A percentile compares a stretch with the other conserved stretches of the same genome.
phyloP scores from a whole-genome alignment of 2,797 vertebrate species.

The Rhadinocentrus ornatus region DNA sequence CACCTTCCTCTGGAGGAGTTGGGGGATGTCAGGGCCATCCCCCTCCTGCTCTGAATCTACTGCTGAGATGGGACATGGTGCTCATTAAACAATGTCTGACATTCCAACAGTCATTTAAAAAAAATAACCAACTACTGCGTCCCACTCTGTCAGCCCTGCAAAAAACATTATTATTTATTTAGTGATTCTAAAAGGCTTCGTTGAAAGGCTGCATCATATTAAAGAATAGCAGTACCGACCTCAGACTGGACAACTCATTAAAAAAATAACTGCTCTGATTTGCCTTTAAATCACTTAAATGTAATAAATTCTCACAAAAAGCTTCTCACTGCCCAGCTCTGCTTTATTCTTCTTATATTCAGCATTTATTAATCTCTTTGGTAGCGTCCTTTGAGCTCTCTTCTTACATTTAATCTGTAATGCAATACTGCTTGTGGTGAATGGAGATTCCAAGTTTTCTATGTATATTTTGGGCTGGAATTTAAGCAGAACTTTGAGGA shows the following conservation, averaged over 20 bases:
- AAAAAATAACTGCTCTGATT: constrained; percentile 21
- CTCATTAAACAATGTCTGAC: constrained; percentile 72
- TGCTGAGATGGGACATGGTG: constrained; percentile 56
- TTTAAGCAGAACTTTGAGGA: constrained; percentile 20
- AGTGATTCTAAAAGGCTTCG: constrained; percentile 28
- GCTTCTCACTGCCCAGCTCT: constrained; percentile 26
- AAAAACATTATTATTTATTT: constrained; percentile 62
- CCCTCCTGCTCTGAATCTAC: constrained; percentile 35
- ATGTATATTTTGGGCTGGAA: constrained; percentile 20
- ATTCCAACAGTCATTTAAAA: constrained; percentile 72
- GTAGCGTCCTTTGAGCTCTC: constrained; percentile 1
- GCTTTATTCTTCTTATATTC: background rate
- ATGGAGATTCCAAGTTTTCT: constrained; percentile 12
- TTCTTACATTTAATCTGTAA: constrained; percentile 1
- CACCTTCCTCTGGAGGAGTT: constrained; percentile 49
- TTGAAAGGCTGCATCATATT: constrained; percentile 7
- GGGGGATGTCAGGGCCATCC: background rate
- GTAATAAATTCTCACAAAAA: constrained; percentile 46
- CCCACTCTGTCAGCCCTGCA: constrained; percentile 52
- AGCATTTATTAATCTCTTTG: constrained; percentile 12
- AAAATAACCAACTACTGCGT: constrained; percentile 63
- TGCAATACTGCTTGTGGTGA: constrained; percentile 1
- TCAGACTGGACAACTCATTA: constrained; percentile 21
- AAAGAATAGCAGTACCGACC: constrained; percentile 1
- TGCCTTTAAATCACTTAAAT: constrained; percentile 51